Evolutionary conservation across 2,113 vertebrate genomes (phyloP), one percentile per base, ranked within the genome.

Genomic region (Zosterops borbonicus): DNA sequence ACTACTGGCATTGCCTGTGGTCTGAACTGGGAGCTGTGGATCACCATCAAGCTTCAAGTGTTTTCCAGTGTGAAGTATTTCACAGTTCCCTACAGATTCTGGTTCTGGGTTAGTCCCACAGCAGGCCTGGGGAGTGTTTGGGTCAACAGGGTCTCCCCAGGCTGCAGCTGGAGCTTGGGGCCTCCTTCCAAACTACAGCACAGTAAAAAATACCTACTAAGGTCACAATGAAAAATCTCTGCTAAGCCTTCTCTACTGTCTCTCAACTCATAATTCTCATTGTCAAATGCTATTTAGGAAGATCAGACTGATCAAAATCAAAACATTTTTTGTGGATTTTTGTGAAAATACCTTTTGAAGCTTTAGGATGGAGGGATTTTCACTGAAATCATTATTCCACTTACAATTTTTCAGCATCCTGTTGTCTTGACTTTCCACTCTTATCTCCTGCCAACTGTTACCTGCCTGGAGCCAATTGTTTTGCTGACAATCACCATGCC

Each of bases 1-100:
- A 8, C 65, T n/a, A 0, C 31, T 47, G 42, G 22, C 29, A 14
- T 3, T 35, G 64, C 23, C 49, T 0, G 0, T 25, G 35, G 5
- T 8, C 47, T 58, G 22, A 55, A 44, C 41, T 7, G 22, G 41
- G 37, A 60, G 2, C 49, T 44, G 19, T 23, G 49, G 8, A 23
- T 19, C 64, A 29, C 19, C 24, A 75, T 11, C 42, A 44, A 39
- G 25, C 4, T 39, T 47, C 18, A 13, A 39, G 31, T 27, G 56
- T 55, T 80, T 76, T 21, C 35, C 25, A 6, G 17, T 6, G 12
- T 14, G 31, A 79, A 59, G 8, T 18, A 11, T 47, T 59, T 71
- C 37, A 2, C 2, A 37, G 44, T 28, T 17, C 35, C 68, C 77
- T 23, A 7, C 16, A 70, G 39, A 31, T n/a, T 59, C 8, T n/a